Conservation (phyloP, 2,888 invertebrate genomes). For the Drosophila buzzatii region DNA sequence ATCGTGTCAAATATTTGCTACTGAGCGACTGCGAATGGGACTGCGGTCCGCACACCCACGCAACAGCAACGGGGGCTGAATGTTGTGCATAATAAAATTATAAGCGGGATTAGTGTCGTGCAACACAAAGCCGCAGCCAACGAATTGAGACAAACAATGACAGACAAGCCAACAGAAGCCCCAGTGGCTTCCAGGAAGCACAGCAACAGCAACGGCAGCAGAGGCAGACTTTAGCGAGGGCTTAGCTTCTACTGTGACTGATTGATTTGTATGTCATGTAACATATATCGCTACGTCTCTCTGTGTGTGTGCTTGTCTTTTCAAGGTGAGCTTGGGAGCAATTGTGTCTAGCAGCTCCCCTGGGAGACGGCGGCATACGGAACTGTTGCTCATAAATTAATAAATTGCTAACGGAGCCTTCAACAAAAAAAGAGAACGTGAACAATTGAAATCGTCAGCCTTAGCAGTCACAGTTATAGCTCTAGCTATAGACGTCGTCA, state of each 20-base stretch:
- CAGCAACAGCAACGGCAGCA: slow-evolving; percentile 6
- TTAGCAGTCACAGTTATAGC: slow-evolving; percentile 23
- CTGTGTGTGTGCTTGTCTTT: not conserved
- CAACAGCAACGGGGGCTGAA: slow-evolving; percentile 19
- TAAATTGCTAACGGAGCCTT: slow-evolving; percentile 52
- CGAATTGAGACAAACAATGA: slow-evolving; percentile 78
- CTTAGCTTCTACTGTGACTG: slow-evolving; percentile 70
- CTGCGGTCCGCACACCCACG: slow-evolving; percentile 47
- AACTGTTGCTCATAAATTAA: slow-evolving; percentile 43
- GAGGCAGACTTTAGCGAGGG: slow-evolving; percentile 9
- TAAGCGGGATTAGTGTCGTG: slow-evolving; percentile 80
- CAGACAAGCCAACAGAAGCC: slow-evolving; percentile 49
- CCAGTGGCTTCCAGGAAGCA: slow-evolving; percentile 63
- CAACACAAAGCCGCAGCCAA: slow-evolving; percentile 52
- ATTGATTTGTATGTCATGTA: slow-evolving; percentile 70
- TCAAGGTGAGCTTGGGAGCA: slow-evolving; percentile 55
- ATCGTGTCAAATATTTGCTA: slow-evolving; percentile 73
- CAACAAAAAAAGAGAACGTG: slow-evolving; percentile 10
- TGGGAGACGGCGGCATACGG: slow-evolving; percentile 17
- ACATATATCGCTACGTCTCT: not conserved
- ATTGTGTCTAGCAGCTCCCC: slow-evolving; percentile 42
- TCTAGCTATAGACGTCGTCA: slow-evolving; percentile 24
- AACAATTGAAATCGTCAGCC: slow-evolving; percentile 22
- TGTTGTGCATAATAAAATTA: slow-evolving; percentile 67
- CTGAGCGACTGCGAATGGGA: slow-evolving; percentile 24